A percentile compares a stretch with the other conserved stretches of the same genome.
Evolutionary conservation across 2,113 vertebrate species (phyloP).

Genomic region (Casuarius casuarius): DNA sequence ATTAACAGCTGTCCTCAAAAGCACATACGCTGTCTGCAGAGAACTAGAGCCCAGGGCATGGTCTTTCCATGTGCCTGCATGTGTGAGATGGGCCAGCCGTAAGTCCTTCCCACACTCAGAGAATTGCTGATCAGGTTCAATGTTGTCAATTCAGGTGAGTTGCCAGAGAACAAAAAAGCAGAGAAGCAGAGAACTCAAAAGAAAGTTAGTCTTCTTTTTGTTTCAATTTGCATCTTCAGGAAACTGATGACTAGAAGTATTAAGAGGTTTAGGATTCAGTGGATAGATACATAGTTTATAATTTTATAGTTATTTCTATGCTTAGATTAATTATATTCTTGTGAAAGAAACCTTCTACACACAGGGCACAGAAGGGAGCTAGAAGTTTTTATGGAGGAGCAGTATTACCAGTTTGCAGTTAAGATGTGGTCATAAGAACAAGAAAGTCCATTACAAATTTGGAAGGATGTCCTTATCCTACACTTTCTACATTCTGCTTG

Average conservation of each 20-base stretch:
- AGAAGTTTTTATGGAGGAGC: neutral
- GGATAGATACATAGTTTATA: neutral
- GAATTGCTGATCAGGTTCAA: neutral
- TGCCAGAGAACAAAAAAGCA: too few relatives aligned
- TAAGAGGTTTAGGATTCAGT: neutral
- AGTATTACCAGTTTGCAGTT: neutral
- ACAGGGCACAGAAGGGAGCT: neutral
- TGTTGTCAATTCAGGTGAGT: too few relatives aligned
- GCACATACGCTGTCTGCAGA: fast-evolving
- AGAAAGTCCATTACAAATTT: neutral
- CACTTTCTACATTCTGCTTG: neutral
- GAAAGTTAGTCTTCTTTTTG: neutral
- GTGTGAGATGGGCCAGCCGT: fast-evolving
- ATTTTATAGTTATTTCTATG: neutral
- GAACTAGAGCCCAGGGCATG: neutral
- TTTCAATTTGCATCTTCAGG: neutral
- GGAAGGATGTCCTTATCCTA: neutral
- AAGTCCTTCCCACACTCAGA: neutral
- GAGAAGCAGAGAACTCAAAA: neutral
- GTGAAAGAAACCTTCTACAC: neutral
- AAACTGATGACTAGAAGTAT: neutral
- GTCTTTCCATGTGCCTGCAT: neutral
- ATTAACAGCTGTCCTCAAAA: neutral
- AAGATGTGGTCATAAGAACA: neutral
- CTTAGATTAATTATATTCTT: neutral